Percentiles rank a stretch among this genome's conserved stretches.
phyloP scores from a whole-genome alignment of 2,797 vertebrate genomes.

The Centropyge bicolor region DNA sequence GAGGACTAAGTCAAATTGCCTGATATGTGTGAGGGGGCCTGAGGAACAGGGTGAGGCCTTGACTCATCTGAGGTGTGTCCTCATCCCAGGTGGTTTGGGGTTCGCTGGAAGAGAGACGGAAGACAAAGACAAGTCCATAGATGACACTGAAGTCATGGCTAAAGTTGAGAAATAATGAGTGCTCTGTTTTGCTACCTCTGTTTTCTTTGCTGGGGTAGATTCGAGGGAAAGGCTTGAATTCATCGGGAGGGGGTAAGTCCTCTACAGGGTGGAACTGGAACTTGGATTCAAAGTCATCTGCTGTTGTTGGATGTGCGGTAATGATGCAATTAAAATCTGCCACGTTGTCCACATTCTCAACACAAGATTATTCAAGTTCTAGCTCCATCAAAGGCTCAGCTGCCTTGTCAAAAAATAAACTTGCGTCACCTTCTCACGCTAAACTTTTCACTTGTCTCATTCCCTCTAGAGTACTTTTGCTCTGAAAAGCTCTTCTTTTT shows the following conservation, averaged over 20 bases:
- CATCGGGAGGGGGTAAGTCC: conserved; percentile 95
- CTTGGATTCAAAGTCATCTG: conserved; percentile 98
- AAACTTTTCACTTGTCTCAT: background rate
- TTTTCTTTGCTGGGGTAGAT: conserved; percentile 95
- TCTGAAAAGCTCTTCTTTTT: no score
- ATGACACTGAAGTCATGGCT: background rate
- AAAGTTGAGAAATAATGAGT: background rate
- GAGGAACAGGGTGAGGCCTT: conserved; percentile 21
- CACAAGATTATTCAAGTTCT: background rate
- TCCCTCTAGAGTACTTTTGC: background rate
- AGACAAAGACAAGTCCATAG: background rate
- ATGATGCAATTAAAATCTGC: background rate
- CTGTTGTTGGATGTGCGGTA: conserved; percentile 8
- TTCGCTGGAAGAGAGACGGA: conserved; percentile 79
- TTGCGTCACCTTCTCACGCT: no score
- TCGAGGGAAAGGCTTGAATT: conserved; percentile 92
- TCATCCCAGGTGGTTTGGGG: conserved; percentile 85
- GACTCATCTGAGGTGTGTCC: conserved; percentile 87
- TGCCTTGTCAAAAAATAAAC: background rate
- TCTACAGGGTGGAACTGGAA: conserved; percentile 97
- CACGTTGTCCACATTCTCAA: background rate
- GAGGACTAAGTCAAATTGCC: conserved; percentile 14
- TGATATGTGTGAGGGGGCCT: conserved; percentile 4
- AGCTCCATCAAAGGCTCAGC: background rate
- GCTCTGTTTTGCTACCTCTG: conserved; percentile 82